A percentile compares a stretch with the other conserved stretches of the same genome.
phyloP scores from a whole-genome alignment of 2,797 vertebrate genomes.

The Tenualosa ilisha region DNA sequence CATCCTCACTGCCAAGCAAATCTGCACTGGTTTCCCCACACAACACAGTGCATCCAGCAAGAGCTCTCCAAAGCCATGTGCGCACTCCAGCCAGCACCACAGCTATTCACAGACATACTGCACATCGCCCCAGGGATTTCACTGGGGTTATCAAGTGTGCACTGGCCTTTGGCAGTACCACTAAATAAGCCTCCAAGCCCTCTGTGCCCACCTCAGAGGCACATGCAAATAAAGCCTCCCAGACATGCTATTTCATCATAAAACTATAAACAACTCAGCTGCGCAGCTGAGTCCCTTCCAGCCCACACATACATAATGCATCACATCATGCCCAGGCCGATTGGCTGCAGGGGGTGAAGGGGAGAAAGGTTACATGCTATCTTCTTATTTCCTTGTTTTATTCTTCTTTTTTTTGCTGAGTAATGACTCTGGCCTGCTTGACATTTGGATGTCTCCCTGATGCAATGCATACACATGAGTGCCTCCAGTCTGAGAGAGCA shows the following conservation, averaged over 20 bases:
- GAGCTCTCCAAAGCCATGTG: neutral
- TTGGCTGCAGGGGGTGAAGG: neutral
- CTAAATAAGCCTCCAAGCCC: neutral
- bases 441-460: constrained; percentile 15
- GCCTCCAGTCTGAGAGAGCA: neutral
- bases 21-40: neutral
- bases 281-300: neutral
- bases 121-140: neutral
- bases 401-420: constrained; percentile 1
- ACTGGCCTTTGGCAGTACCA: neutral
- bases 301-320: constrained; percentile 15
- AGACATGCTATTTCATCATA: neutral
- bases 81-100: neutral
- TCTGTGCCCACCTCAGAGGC: neutral
- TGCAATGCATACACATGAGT: constrained; percentile 22
- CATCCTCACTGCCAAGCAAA: neutral
- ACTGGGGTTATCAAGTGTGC: neutral
- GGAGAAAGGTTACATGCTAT: constrained; percentile 17
- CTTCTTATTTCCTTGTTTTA: neutral
- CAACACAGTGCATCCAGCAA: neutral
- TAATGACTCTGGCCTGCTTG: constrained; percentile 14
- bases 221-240: neutral
- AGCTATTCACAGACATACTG: neutral
- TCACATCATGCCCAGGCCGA: neutral
- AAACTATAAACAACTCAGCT: neutral